A percentile compares a stretch with the other conserved stretches of the same genome.
phyloP scores from a whole-genome alignment of 1,140 invertebrate genomes.

The Drosophila suzukii region DNA sequence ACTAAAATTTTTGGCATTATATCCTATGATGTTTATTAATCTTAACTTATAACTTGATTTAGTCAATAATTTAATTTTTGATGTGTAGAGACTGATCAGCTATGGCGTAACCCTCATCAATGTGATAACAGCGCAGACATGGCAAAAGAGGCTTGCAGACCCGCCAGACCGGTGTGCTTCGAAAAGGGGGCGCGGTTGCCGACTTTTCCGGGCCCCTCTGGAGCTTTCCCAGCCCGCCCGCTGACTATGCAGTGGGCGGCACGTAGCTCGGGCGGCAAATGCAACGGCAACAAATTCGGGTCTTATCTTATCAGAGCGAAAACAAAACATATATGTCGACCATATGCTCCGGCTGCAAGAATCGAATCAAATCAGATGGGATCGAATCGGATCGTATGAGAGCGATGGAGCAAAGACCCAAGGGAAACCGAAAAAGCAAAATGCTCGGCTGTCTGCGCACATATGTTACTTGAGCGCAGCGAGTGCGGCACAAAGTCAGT shows the following conservation, averaged over 20 bases:
- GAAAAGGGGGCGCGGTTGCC: conserved; percentile 9
- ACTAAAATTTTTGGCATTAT: too few relatives aligned
- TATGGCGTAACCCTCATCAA: conserved; percentile 21
- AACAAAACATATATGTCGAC: conserved; percentile 33
- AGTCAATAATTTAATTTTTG: neutral
- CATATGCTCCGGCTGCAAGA: conserved; percentile 31
- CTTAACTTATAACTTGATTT: too few relatives aligned
- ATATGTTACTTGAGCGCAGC: conserved; percentile 74
- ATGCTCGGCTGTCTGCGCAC: conserved; percentile 32
- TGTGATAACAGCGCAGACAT: conserved; percentile 37
- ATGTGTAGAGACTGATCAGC: neutral
- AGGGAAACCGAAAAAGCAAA: conserved; percentile 29
- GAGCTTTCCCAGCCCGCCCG: conserved; percentile 18
- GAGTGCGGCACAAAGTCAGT: conserved; percentile 69
- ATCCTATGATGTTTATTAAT: too few relatives aligned
- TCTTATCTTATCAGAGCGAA: conserved; percentile 63
- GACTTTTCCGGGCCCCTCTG: conserved; percentile 13
- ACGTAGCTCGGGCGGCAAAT: conserved; percentile 49
- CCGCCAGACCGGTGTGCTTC: conserved; percentile 19
- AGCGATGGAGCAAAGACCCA: conserved; percentile 29
- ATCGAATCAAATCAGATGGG: conserved; percentile 29
- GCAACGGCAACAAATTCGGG: conserved; percentile 18
- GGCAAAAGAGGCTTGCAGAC: conserved; percentile 27
- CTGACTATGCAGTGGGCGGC: conserved; percentile 57
- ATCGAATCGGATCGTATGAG: conserved; percentile 28